Conservation (phyloP, 2,888 invertebrate genomes). For the Pristionchus exspectatus region DNA sequence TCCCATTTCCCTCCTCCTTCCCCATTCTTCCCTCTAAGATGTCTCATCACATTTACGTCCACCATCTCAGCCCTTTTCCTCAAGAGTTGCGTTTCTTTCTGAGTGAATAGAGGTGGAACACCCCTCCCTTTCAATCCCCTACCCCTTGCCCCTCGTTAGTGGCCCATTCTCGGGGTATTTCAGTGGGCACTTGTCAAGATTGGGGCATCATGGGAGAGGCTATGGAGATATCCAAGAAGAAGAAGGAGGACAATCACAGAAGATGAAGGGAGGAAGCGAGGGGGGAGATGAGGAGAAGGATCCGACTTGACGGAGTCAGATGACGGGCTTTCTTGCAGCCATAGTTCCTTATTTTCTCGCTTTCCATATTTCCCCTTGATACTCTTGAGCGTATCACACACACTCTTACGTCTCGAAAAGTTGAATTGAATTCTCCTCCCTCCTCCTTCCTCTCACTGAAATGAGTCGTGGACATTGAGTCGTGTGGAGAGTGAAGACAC, state of each 20-base stretch:
- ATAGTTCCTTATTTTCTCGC: neutral
- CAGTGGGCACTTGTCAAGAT: neutral
- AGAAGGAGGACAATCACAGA: neutral
- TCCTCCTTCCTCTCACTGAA: slow-evolving; percentile 19
- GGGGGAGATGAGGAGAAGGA: neutral
- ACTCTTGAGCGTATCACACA: neutral
- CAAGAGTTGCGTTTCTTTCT: neutral
- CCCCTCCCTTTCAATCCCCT: neutral
- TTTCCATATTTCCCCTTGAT: too few species aligned
- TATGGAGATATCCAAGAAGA: neutral
- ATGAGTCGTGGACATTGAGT: neutral
- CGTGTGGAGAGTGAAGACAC: slow-evolving; percentile 9
- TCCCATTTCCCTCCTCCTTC: neutral
- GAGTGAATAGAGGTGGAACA: slow-evolving; percentile 9
- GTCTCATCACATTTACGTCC: slow-evolving; percentile 36
- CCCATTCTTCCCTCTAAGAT: slow-evolving; percentile 9
- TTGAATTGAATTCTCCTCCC: slow-evolving; percentile 24
- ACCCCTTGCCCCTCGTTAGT: slow-evolving; percentile 3
- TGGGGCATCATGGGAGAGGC: neutral
- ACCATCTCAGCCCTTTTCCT: neutral
- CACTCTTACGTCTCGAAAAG: neutral
- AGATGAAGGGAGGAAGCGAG: neutral
- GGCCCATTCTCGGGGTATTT: neutral
- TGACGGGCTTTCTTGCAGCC: neutral
- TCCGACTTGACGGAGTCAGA: neutral